Conservation (phyloP, 2,888 invertebrate genomes). For the Helicoverpa assulta region DNA sequence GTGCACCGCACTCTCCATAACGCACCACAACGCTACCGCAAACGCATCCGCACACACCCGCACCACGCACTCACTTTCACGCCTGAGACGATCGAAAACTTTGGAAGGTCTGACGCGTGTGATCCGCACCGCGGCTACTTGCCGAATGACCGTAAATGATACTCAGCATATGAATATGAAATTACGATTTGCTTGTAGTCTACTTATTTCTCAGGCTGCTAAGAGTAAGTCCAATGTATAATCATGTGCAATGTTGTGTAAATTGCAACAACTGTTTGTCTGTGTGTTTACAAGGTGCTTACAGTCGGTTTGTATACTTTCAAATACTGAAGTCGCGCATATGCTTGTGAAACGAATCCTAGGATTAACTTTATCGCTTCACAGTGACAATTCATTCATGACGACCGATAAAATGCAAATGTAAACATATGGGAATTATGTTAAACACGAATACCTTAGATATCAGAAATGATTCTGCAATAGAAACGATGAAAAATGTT, state of each 20-base stretch:
- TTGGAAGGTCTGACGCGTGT: constrained; percentile 70
- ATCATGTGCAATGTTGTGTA: constrained; percentile 27
- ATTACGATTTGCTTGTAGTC: constrained; percentile 58
- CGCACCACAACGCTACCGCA: constrained; percentile 79
- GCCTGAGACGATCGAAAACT: constrained; percentile 53
- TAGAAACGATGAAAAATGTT: background rate
- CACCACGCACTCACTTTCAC: constrained; percentile 67
- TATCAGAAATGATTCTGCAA: background rate
- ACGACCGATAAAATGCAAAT: constrained; percentile 42
- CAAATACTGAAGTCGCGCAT: background rate
- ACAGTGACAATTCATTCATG: constrained; percentile 21
- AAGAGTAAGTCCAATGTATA: constrained; percentile 60
- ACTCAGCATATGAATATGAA: constrained; percentile 60
- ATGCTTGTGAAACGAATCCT: constrained; percentile 19
- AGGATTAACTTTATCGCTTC: constrained; percentile 14
- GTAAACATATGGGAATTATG: constrained; percentile 8
- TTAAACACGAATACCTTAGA: background rate
- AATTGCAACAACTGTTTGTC: constrained; percentile 57
- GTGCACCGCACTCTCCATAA: constrained; percentile 90
- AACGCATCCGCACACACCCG: constrained; percentile 78
- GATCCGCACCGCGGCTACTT: constrained; percentile 67
- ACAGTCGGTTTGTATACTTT: constrained; percentile 17
- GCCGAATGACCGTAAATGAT: constrained; percentile 75
- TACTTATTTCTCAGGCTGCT: constrained; percentile 55
- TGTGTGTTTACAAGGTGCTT: constrained; percentile 34